Evolutionary conservation across 2,888 invertebrate genomes (phyloP).

Genomic region (Harpagoxenus sublaevis): DNA sequence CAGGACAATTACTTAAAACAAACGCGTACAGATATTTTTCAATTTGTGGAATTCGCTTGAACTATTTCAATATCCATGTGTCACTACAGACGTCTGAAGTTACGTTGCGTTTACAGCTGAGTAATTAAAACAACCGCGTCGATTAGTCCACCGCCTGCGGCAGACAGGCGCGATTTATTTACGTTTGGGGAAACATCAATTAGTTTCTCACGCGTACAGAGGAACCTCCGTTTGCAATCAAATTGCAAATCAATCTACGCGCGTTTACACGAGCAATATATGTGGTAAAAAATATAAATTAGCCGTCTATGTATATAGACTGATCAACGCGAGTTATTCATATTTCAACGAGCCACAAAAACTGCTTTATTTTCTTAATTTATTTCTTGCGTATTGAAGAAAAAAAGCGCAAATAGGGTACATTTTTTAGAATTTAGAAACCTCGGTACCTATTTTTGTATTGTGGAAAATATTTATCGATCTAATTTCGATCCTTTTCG

Average conservation of each 20-base stretch:
- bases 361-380: background rate
- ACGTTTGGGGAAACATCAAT: slow-evolving; percentile 37
- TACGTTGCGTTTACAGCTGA: slow-evolving; percentile 30
- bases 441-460: background rate
- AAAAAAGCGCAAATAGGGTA: background rate
- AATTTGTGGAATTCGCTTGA: slow-evolving; percentile 45
- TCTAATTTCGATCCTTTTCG: background rate
- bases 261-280: background rate
- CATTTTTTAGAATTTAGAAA: background rate
- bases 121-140: slow-evolving; percentile 64
- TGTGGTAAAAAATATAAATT: background rate
- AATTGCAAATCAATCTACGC: slow-evolving; percentile 6
- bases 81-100: background rate
- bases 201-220: slow-evolving; percentile 12
- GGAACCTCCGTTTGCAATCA: slow-evolving; percentile 14
- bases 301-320: background rate
- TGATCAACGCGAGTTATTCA: background rate
- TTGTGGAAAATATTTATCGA: background rate
- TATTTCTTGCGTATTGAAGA: background rate
- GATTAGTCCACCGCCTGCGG: slow-evolving; percentile 53
- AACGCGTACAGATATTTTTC: slow-evolving; percentile 35
- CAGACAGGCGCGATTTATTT: slow-evolving; percentile 49
- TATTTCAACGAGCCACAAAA: background rate
- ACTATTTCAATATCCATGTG: slow-evolving; percentile 57
- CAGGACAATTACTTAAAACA: background rate